These are phyloP conservation scores for Scolopax rusticola DNA, from an alignment of 2,797 vertebrate genomes.

Conservation along the genomic window DNA sequence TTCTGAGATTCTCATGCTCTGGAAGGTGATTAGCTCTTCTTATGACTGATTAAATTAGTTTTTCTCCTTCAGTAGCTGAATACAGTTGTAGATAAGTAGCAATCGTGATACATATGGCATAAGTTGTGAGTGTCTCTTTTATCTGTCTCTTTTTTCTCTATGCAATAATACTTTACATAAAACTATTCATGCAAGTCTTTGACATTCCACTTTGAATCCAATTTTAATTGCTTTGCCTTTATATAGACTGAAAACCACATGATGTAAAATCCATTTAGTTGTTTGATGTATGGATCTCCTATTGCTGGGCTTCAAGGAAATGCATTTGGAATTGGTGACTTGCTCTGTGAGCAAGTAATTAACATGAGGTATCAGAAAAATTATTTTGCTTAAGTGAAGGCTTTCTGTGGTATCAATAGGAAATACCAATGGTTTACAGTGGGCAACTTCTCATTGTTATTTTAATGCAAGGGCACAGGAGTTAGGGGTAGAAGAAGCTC, in stretches of 20 bases:
- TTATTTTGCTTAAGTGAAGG: neutral
- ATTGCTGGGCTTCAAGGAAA: neutral
- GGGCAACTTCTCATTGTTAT: neutral
- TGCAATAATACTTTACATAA: neutral
- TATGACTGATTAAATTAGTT: neutral
- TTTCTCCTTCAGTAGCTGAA: conserved; percentile 6
- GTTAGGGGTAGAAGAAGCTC: neutral
- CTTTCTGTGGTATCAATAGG: neutral
- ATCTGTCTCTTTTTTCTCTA: neutral
- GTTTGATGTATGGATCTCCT: neutral
- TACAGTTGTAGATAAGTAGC: neutral
- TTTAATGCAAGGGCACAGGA: neutral
- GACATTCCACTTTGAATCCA: neutral
- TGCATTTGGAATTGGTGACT: neutral
- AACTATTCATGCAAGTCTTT: neutral
- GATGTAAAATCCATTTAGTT: neutral
- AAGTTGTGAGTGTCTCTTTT: neutral
- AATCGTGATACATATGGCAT: neutral
- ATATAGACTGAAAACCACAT: neutral
- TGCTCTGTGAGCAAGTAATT: neutral
- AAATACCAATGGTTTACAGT: neutral
- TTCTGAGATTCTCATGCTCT: neutral
- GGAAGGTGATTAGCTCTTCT: neutral
- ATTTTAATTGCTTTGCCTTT: neutral
- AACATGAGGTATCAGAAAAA: neutral